phyloP scores from a whole-genome alignment of 2,888 invertebrate genomes.

The Pristionchus arcanus region DNA sequence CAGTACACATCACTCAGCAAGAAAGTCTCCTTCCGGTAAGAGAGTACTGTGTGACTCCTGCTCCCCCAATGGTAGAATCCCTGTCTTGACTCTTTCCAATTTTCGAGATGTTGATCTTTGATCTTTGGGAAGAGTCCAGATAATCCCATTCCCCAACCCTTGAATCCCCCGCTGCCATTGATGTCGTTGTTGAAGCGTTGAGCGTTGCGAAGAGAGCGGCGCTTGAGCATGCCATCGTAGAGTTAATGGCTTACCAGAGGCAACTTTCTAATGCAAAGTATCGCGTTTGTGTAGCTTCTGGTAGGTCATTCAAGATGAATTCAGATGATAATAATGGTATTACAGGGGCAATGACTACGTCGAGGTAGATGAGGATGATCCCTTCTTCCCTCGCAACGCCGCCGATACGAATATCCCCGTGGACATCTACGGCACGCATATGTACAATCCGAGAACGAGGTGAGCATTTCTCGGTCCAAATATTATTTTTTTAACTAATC shows the following conservation, averaged over 20 bases:
- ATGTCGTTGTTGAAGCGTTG: not conserved
- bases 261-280: not conserved
- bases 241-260: not conserved
- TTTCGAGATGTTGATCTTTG: no score
- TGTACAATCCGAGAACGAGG: conserved; percentile 77
- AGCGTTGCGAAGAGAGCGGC: not conserved
- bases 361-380: conserved; percentile 78
- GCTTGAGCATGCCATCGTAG: not conserved
- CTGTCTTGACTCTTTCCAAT: no score
- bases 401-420: conserved; percentile 74
- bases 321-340: conserved; percentile 26
- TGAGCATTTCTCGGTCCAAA: no score
- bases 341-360: conserved; percentile 75
- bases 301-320: not conserved
- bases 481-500: no score
- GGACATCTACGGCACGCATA: conserved; percentile 79
- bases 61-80: not conserved
- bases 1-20: conserved; percentile 24
- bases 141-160: not conserved
- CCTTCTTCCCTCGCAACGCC: conserved; percentile 75
- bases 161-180: not conserved
- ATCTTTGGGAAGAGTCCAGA: no score
- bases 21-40: conserved; percentile 55
- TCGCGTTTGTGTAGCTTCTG: not conserved
- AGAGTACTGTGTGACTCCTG: not conserved